Evolutionary conservation across 2,888 invertebrate genomes (phyloP), one percentile per base, ranked within the genome.

Genomic region (Andrena camellia): DNA sequence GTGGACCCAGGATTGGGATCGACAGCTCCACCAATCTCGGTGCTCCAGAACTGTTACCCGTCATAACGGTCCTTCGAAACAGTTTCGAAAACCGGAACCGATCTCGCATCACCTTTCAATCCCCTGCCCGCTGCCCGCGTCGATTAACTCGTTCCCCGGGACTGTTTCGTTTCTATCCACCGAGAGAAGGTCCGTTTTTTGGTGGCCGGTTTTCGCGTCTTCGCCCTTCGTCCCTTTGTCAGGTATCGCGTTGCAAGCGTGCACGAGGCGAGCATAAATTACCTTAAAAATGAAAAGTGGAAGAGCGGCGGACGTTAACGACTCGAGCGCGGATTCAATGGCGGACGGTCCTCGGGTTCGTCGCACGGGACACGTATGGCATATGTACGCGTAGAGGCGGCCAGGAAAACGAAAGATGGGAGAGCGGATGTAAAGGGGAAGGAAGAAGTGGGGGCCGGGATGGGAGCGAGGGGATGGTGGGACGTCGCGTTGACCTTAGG

Each of bases 161-260:
- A 69, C 23, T 62, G 10, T 7, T 48, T 62, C 66, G 64, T 42
- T 59, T 50, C n/a, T 29, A 62, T 29, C 13, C 59, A 48, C 10
- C 52, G 10, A 60, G 35, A 66, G 60, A 35, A 23, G 68, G 64
- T 66, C 69, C 57, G 62, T 69, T 77, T 57, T 66, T 77, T 48
- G 67, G 33, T 20, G 31, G 50, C 72, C 2, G 76, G 26, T 8
- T 48, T 48, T 31, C 31, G 62, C 71, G 31, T 7, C 33, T 2
- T 57, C 29, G 50, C 31, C 48, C 20, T 42, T 73, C 31, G 54
- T 68, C 69, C 31, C 26, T 50, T 20, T 42, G 57, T 54, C 48
- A 17, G 29, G 66, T 80, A 23, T 83, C 76, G 2, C 33, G 70
- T 84, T 84, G 71, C 84, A 7, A 7, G 33, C 42, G 57, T 26